phyloP scores from a whole-genome alignment of 2,797 vertebrate genomes.

The Macropus fuliginosus region DNA sequence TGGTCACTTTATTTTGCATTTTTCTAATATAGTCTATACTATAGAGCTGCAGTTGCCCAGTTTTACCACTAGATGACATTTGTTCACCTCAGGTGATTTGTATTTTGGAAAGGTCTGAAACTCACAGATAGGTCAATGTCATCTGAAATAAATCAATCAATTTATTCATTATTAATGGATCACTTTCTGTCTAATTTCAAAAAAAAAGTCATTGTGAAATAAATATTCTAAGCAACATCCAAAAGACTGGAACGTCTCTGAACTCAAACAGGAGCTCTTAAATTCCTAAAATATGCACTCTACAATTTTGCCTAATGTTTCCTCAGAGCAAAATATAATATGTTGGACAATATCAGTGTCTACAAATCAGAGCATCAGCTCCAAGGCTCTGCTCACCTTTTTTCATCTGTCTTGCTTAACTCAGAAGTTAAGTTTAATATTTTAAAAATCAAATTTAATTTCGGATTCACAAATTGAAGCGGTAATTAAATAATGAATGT shows the following conservation, averaged over 20 bases:
- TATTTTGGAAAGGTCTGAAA: constrained; percentile 47
- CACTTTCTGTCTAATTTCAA: not conserved
- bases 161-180: not conserved
- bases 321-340: not conserved
- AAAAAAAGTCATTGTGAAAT: constrained; percentile 6
- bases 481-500: not conserved
- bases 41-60: constrained; percentile 27
- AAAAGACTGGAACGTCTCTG: not conserved
- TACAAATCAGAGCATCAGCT: not conserved
- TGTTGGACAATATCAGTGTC: not conserved
- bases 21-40: not conserved
- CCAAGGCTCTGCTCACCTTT: not conserved
- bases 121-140: not conserved
- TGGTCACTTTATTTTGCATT: constrained; percentile 23
- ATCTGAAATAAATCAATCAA: not conserved
- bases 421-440: not conserved
- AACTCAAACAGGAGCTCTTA: not conserved
- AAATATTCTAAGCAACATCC: not conserved
- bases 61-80: constrained; percentile 75
- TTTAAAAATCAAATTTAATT: not conserved
- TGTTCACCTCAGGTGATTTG: constrained; percentile 48
- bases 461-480: not conserved
- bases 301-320: not conserved
- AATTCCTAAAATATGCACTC: not conserved
- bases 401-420: not conserved